Conservation (phyloP, 2,888 invertebrate species). For the Pediacus dermestoides region DNA sequence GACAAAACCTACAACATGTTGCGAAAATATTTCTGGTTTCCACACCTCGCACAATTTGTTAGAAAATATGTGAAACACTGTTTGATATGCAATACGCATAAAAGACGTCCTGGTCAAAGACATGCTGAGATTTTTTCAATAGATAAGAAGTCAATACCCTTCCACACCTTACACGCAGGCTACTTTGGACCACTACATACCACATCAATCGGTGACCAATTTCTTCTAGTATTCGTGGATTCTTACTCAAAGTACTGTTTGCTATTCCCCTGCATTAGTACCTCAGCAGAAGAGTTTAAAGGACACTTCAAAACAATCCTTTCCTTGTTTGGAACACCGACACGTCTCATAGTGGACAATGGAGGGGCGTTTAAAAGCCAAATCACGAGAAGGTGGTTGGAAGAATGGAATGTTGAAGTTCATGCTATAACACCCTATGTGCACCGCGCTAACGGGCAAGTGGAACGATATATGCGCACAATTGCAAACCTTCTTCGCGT, state of each 20-base stretch:
- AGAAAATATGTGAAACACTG: slow-evolving; percentile 16
- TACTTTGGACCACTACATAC: slow-evolving; percentile 14
- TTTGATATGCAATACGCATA: slow-evolving; percentile 15
- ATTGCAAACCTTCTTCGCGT: slow-evolving; percentile 16
- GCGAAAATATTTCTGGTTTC: slow-evolving; percentile 16
- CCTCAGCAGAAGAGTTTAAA: slow-evolving; percentile 16
- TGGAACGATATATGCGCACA: slow-evolving; percentile 20
- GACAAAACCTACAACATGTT: slow-evolving; percentile 20
- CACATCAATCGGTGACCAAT: slow-evolving; percentile 9
- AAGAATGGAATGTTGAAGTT: slow-evolving; percentile 17
- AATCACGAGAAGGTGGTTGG: not conserved
- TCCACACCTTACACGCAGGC: slow-evolving; percentile 12
- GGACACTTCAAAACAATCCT: slow-evolving; percentile 13
- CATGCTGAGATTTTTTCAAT: slow-evolving; percentile 14
- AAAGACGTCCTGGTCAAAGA: slow-evolving; percentile 14
- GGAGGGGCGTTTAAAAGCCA: slow-evolving; percentile 19
- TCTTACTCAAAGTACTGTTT: slow-evolving; percentile 16
- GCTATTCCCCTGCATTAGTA: slow-evolving; percentile 13
- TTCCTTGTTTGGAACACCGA: slow-evolving; percentile 13
- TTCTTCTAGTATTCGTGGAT: slow-evolving; percentile 14
- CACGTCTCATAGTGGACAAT: slow-evolving; percentile 14
- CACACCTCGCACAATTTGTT: slow-evolving; percentile 10
- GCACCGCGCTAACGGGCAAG: slow-evolving; percentile 20
- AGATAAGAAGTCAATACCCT: slow-evolving; percentile 17
- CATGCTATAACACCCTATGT: slow-evolving; percentile 18